Evolutionary conservation across 2,797 vertebrate species (phyloP).

Genomic region (Morelia viridis): DNA sequence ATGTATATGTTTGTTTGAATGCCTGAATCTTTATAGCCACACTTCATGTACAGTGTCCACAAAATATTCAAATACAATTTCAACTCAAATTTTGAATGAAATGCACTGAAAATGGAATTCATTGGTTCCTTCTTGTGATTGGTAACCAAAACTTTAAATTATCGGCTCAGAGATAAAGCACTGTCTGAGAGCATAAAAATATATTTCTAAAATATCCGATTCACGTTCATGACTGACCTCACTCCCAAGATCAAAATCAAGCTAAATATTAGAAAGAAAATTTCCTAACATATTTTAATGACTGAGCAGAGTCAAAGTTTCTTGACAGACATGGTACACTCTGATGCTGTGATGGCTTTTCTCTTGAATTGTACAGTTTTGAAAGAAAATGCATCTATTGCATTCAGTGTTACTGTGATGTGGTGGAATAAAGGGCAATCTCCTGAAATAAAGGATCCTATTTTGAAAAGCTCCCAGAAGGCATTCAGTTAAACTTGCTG

Average conservation of each 20-base stretch:
- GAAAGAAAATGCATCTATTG: not conserved
- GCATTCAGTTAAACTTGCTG: not conserved
- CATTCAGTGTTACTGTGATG: not conserved
- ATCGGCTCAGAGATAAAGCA: not conserved
- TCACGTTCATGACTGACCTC: not conserved
- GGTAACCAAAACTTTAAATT: not conserved
- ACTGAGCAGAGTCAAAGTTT: not conserved
- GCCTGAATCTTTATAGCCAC: not conserved
- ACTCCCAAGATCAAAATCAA: not conserved
- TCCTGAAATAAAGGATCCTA: not conserved
- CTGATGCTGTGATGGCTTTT: not conserved
- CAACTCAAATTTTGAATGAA: not conserved
- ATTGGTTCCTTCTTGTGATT: not conserved
- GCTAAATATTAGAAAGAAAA: not conserved
- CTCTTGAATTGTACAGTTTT: not conserved
- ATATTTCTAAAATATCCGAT: not conserved
- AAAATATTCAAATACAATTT: not conserved
- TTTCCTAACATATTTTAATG: not conserved
- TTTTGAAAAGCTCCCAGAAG: slow-evolving; percentile 1
- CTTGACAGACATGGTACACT: not conserved
- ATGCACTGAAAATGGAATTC: not conserved
- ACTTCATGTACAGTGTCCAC: not conserved
- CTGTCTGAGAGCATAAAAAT: not conserved
- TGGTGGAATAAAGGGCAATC: not conserved
- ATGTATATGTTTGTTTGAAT: not conserved